phyloP scores from a whole-genome alignment of 2,797 vertebrate species.

The Heterohyrax brucei region DNA sequence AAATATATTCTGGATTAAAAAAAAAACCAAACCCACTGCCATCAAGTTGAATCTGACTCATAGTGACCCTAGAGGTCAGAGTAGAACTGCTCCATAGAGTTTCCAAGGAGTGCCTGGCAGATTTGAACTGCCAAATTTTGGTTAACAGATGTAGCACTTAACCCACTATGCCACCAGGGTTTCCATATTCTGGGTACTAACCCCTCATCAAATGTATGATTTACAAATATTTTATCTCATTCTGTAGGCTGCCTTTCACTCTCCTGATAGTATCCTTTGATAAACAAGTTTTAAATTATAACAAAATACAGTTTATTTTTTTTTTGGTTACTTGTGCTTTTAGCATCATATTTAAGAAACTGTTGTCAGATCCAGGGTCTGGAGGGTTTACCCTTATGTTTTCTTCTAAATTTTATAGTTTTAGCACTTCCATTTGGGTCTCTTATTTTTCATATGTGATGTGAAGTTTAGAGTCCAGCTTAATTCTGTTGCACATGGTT shows the following conservation, averaged over 20 bases:
- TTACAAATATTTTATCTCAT: neutral
- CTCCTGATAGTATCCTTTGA: neutral
- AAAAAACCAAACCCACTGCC: no score
- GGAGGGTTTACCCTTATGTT: neutral
- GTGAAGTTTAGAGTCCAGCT: neutral
- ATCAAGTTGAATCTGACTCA: no score
- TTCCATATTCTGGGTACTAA: neutral
- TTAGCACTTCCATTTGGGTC: neutral
- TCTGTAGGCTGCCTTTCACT: neutral
- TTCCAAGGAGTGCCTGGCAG: no score
- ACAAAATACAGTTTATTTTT: neutral
- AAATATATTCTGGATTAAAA: no score
- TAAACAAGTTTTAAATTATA: neutral
- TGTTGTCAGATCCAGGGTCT: neutral
- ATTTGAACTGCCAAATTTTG: no score
- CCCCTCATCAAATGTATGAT: neutral
- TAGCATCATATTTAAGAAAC: neutral
- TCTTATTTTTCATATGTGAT: conserved; percentile 41
- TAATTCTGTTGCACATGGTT: neutral
- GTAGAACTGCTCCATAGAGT: no score
- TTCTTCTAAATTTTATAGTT: neutral
- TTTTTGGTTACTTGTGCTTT: neutral
- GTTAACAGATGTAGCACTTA: no score
- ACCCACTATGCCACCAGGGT: no score
- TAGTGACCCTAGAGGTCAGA: no score